Percentiles rank a stretch among this genome's conserved stretches.
phyloP scores from a whole-genome alignment of 2,797 vertebrate species.

The Echiichthys vipera region DNA sequence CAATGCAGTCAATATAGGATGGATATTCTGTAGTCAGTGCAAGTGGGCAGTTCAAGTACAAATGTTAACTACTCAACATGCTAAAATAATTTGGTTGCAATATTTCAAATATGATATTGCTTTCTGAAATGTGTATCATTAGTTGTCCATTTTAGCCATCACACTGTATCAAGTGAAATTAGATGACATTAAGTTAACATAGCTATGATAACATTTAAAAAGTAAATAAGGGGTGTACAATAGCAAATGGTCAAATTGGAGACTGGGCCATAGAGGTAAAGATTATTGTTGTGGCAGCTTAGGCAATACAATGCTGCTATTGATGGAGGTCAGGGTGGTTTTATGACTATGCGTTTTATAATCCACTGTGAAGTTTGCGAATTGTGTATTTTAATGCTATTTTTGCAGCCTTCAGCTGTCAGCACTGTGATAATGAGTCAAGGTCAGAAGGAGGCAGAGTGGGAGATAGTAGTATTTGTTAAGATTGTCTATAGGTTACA shows the following conservation, averaged over 20 bases:
- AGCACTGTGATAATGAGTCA: background rate
- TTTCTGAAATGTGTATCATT: background rate
- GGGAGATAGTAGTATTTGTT: background rate
- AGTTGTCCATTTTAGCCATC: background rate
- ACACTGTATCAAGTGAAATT: background rate
- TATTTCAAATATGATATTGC: background rate
- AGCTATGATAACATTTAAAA: background rate
- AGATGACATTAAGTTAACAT: background rate
- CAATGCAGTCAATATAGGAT: background rate
- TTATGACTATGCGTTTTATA: background rate
- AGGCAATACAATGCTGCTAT: background rate
- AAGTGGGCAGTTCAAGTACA: background rate
- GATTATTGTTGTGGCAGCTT: background rate
- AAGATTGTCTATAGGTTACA: background rate
- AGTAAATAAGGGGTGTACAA: background rate
- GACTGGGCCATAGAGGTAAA: background rate
- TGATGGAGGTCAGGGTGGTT: background rate
- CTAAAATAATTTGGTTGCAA: background rate
- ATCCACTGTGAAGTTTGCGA: background rate
- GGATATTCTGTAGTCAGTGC: background rate
- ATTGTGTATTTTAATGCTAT: background rate
- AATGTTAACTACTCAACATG: background rate
- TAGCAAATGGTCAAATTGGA: background rate
- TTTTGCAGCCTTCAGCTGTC: background rate
- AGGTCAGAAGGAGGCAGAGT: background rate